A percentile compares a stretch with the other conserved stretches of the same genome.
Evolutionary conservation across 2,888 invertebrate species (phyloP).

Genomic region (Zaprionus bogoriensis): DNA sequence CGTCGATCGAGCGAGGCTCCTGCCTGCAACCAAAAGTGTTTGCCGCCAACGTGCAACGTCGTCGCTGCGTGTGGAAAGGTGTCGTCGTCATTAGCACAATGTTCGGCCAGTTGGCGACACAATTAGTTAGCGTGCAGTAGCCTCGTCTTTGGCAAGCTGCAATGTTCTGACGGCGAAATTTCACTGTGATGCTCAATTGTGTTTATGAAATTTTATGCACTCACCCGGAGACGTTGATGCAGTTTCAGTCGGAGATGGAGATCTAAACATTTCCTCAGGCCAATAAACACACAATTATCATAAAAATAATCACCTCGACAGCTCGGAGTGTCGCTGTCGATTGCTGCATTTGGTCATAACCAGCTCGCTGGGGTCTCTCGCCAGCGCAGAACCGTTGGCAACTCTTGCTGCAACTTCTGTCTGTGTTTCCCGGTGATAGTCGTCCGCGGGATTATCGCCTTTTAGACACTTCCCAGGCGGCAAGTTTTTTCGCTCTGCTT

Average conservation of each 20-base stretch:
- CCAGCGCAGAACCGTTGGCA: conserved; percentile 51
- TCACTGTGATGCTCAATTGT: conserved; percentile 35
- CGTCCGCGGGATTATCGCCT: conserved; percentile 64
- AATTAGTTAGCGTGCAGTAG: too few relatives aligned
- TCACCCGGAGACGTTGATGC: conserved; percentile 7
- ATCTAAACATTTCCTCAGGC: conserved; percentile 70
- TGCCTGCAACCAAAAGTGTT: conserved; percentile 24
- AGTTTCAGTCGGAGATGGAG: too few relatives aligned
- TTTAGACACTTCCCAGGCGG: conserved; percentile 38
- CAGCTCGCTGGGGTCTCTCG: conserved; percentile 15
- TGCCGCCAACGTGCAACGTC: conserved; percentile 16
- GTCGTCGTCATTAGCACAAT: conserved; percentile 71
- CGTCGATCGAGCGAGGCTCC: neutral
- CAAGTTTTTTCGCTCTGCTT: conserved; percentile 50
- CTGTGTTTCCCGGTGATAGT: conserved; percentile 24
- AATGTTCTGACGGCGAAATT: conserved; percentile 24
- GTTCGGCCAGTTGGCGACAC: conserved; percentile 31
- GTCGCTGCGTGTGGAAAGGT: conserved; percentile 38
- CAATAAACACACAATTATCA: conserved; percentile 80
- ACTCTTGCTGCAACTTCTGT: conserved; percentile 11
- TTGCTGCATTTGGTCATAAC: conserved; percentile 66
- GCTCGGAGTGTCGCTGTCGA: conserved; percentile 6
- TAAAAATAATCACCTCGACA: conserved; percentile 78
- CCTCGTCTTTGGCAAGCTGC: conserved; percentile 39
- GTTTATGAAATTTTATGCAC: conserved; percentile 60